Evolutionary conservation across 2,888 invertebrate genomes (phyloP).

Genomic region (Leucozona laternaria): DNA sequence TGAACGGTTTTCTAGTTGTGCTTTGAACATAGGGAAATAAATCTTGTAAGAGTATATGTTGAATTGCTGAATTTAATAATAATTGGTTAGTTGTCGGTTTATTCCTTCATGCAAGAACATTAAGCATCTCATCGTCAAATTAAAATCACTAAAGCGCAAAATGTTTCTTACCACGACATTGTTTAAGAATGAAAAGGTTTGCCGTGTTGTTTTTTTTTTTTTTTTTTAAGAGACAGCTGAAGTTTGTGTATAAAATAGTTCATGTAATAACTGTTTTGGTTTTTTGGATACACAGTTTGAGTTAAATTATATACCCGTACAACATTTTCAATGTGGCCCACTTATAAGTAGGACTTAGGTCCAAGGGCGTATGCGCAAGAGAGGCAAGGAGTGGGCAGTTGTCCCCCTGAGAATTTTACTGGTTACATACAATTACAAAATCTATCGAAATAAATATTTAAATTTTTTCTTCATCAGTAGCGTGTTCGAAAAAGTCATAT

Average conservation of each 20-base stretch:
- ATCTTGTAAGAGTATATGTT: neutral
- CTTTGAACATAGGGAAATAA: conserved; percentile 4
- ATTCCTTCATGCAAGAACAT: conserved; percentile 67
- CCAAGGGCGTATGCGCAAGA: too few relatives aligned
- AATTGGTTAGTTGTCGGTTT: conserved; percentile 35
- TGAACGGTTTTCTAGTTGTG: conserved; percentile 57
- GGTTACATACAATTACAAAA: too few relatives aligned
- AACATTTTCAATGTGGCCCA: too few relatives aligned
- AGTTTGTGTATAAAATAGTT: neutral
- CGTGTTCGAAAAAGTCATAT: too few relatives aligned
- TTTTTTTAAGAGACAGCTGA: conserved; percentile 4
- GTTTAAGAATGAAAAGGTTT: conserved; percentile 22
- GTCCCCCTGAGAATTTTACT: too few relatives aligned
- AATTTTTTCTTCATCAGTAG: too few relatives aligned
- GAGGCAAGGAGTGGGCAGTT: too few relatives aligned
- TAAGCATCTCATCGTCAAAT: conserved; percentile 55
- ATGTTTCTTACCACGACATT: conserved; percentile 30
- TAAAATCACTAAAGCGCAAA: conserved; percentile 70
- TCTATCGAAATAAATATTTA: too few relatives aligned
- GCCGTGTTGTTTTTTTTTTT: neutral
- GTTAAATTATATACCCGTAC: too few relatives aligned
- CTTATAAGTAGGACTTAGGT: too few relatives aligned
- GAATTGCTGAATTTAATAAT: conserved; percentile 18
- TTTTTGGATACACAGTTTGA: too few relatives aligned
- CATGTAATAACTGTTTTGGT: neutral